Evolutionary conservation across 2,797 vertebrate genomes (phyloP).

Genomic region (Diplodus puntazzo): DNA sequence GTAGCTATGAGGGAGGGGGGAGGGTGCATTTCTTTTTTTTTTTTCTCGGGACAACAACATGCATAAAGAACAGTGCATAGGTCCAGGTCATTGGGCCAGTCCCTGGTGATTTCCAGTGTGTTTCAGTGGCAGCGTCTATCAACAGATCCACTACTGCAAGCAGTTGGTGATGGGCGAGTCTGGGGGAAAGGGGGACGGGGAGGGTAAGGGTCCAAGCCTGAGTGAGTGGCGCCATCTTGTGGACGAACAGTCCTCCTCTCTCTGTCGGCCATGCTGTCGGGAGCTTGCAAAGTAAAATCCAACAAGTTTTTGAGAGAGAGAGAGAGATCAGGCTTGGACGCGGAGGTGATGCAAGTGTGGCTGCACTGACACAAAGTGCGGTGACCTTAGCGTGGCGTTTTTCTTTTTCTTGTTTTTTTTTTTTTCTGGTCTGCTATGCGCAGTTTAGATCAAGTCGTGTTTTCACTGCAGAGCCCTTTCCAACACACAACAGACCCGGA

Average conservation of each 20-base stretch:
- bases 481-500: conserved; percentile 80
- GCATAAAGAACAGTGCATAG: conserved; percentile 85
- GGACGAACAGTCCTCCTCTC: conserved; percentile 57
- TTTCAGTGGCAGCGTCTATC: conserved; percentile 74
- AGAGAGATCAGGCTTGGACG: conserved; percentile 54
- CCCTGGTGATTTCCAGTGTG: conserved; percentile 79
- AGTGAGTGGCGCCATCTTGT: conserved; percentile 69
- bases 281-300: conserved; percentile 39
- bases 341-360: conserved; percentile 57
- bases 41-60: conserved; percentile 74
- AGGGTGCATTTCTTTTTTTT: conserved; percentile 31
- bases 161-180: conserved; percentile 63
- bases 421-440: conserved; percentile 75
- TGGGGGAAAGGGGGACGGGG: background rate
- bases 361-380: conserved; percentile 66
- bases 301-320: conserved; percentile 22
- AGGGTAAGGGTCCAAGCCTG: conserved; percentile 54
- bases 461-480: conserved; percentile 85
- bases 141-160: conserved; percentile 71
- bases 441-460: conserved; percentile 75
- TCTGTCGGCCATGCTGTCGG: conserved; percentile 48
- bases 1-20: conserved; percentile 58
- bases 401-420: conserved; percentile 12
- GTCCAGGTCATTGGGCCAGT: conserved; percentile 76
- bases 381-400: conserved; percentile 61